These are phyloP conservation scores for Cephalopachus bancanus DNA, from an alignment of 2,797 vertebrate genomes.

Conservation along the genomic window DNA sequence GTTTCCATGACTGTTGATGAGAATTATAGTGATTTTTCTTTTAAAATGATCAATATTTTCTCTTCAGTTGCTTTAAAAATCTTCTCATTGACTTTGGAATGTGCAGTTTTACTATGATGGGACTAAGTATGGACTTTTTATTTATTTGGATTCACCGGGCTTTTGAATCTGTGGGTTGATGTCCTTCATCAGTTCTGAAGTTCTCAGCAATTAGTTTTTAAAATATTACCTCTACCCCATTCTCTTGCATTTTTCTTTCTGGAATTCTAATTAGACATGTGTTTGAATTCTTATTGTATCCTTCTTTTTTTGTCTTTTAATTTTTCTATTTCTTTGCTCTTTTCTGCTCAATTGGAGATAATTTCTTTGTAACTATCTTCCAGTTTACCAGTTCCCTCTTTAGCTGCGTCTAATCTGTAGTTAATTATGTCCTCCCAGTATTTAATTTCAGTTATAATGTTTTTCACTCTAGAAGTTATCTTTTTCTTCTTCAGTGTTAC, in stretches of 20 bases:
- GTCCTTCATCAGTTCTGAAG: not conserved
- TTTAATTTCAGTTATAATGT: constrained; percentile 37
- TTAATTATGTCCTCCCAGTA: not conserved
- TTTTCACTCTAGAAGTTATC: not conserved
- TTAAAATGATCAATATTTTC: not conserved
- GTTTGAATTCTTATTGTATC: not conserved
- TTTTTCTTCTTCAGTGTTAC: not conserved
- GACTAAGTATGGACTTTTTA: not conserved
- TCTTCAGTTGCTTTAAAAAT: constrained; percentile 8
- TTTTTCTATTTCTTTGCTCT: not conserved
- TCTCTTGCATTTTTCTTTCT: not conserved
- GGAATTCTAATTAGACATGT: not conserved
- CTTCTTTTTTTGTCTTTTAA: not conserved
- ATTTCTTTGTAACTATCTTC: not conserved
- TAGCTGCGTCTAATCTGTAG: constrained; percentile 26
- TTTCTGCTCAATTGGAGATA: not conserved
- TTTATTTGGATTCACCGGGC: not conserved
- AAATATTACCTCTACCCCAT: not conserved
- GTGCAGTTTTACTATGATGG: not conserved
- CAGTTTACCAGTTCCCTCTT: not conserved
- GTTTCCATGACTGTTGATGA: not conserved
- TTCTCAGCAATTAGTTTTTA: constrained; percentile 17
- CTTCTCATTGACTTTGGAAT: not conserved
- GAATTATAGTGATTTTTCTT: not conserved
- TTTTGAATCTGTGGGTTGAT: constrained; percentile 15